Evolutionary conservation across 2,113 vertebrate species (phyloP).

Genomic region (Picathartes gymnocephalus): DNA sequence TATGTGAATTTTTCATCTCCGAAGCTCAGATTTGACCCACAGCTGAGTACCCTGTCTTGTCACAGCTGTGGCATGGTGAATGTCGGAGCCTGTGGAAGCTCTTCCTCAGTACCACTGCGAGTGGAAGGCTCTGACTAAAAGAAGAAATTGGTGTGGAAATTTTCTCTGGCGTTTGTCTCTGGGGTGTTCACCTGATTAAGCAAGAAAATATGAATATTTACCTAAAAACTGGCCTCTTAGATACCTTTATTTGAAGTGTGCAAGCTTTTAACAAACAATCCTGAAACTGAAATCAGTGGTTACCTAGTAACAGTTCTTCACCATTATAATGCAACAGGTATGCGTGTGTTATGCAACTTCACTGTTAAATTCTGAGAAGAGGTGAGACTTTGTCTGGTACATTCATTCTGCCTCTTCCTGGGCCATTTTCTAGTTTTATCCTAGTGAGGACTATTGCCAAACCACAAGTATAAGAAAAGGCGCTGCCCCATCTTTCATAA

Average conservation of each 20-base stretch:
- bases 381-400: conserved; percentile 42
- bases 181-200: not conserved
- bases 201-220: not conserved
- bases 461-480: conserved; percentile 12
- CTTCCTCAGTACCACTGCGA: not conserved
- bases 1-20: not conserved
- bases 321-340: conserved; percentile 29
- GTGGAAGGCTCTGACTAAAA: not conserved
- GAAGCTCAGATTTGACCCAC: not conserved
- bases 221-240: not conserved
- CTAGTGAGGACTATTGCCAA: not conserved
- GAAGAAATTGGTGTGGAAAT: not conserved
- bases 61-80: not conserved
- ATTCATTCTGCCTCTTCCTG: not conserved
- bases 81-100: not conserved
- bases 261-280: conserved; percentile 24
- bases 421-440: conserved; percentile 43
- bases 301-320: conserved; percentile 34
- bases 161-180: not conserved
- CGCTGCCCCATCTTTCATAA: not conserved
- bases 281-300: not conserved
- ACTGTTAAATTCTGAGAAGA: conserved; percentile 40
- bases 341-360: not conserved
- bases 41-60: not conserved
- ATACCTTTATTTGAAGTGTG: not conserved